Conservation (phyloP, 2,888 invertebrate genomes). For the Chrysopilus asiliformis region DNA sequence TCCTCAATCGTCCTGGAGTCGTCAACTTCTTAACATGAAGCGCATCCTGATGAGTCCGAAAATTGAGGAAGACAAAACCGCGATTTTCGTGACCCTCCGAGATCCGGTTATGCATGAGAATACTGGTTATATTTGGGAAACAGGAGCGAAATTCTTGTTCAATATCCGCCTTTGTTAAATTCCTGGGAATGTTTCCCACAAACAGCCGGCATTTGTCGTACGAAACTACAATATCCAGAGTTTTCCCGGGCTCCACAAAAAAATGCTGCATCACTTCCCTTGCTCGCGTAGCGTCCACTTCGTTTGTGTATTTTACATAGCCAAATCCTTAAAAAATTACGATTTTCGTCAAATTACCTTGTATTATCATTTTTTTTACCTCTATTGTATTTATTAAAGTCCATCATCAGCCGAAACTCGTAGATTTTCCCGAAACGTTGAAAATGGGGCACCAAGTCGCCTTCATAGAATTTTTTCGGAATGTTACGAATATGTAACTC, state of each 20-base stretch:
- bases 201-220: constrained; percentile 25
- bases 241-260: constrained; percentile 17
- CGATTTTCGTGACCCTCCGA: constrained; percentile 16
- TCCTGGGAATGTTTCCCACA: constrained; percentile 24
- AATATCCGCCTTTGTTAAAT: constrained; percentile 20
- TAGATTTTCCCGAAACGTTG: constrained; percentile 24
- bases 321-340: too few relatives aligned
- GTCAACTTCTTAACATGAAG: constrained; percentile 23
- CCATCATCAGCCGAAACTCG: constrained; percentile 24
- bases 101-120: constrained; percentile 13
- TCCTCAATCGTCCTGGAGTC: constrained; percentile 20
- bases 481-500: constrained; percentile 24
- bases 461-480: constrained; percentile 20
- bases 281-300: constrained; percentile 22
- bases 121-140: constrained; percentile 21
- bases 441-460: constrained; percentile 20
- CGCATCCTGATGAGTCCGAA: constrained; percentile 22
- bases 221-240: constrained; percentile 22
- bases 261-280: constrained; percentile 24
- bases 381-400: constrained; percentile 22
- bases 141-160: constrained; percentile 18
- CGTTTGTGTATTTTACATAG: constrained; percentile 22
- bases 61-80: constrained; percentile 25
- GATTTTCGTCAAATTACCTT: too few relatives aligned
- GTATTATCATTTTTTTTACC: too few relatives aligned